A percentile compares a stretch with the other conserved stretches of the same genome.
Conservation (phyloP, 2,888 invertebrate species). For the Andrena fulva region DNA sequence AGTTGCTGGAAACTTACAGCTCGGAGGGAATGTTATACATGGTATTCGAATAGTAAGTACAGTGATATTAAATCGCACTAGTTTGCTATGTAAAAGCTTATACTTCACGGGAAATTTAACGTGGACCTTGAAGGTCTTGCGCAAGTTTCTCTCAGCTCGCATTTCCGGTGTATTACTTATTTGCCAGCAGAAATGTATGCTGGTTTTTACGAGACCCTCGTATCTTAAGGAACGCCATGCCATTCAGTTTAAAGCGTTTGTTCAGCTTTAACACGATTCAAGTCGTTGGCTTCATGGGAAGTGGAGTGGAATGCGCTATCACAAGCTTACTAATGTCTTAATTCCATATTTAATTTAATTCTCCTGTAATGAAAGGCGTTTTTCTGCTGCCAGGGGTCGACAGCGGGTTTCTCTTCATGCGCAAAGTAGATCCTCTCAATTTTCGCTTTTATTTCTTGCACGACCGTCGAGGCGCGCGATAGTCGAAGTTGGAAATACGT, state of each 20-base stretch:
- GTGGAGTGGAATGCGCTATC: neutral
- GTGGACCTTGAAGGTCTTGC: neutral
- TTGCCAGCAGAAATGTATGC: neutral
- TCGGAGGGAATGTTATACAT: constrained; percentile 99
- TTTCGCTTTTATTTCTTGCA: neutral
- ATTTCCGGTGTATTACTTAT: constrained; percentile 6
- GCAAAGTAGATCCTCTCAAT: neutral
- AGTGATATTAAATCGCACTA: neutral
- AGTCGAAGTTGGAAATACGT: neutral
- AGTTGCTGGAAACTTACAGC: constrained; percentile 98
- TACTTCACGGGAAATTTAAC: neutral
- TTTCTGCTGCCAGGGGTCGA: neutral
- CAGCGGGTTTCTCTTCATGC: too few species aligned
- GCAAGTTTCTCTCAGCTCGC: neutral
- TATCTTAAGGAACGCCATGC: neutral
- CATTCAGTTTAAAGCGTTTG: neutral
- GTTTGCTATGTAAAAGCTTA: neutral
- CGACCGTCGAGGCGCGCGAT: neutral
- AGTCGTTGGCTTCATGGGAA: too few species aligned
- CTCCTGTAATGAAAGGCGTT: constrained; percentile 12
- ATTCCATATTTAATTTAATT: constrained; percentile 21
- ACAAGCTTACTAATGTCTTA: constrained; percentile 3
- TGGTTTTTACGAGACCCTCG: neutral
- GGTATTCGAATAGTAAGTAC: constrained; percentile 99
- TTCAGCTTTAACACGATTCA: too few species aligned